Base-by-base conservation (phyloP, 2,888 invertebrate species). In the Crocallis elinguaria region DNA sequence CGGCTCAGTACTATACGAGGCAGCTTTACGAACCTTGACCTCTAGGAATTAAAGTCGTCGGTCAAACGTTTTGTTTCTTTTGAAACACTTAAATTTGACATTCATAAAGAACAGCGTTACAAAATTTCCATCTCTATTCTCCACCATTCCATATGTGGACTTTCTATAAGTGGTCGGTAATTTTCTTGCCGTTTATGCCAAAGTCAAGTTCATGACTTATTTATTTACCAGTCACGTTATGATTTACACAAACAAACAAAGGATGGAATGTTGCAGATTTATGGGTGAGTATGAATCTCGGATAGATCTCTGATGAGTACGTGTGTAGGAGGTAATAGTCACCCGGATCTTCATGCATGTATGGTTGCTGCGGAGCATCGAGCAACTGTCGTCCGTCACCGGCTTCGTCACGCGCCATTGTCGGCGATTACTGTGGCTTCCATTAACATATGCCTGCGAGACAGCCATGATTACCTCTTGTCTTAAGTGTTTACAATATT, bases 261-360 rank as follows among this genome's bases (percentile, higher is more conserved):
- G 70, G 46, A 57, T 63, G 70, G 77, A 69, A 79, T 83, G 76
- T 72, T 62, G 66, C 46, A 74, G 69, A 69, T 71, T 73, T 78
- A 70, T 70, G 67, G 61, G 72, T 74, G 67, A 71, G 66, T 62
- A 67, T 50, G 14, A 33, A 35, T 49, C 33, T 50, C 30, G 29
- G 25, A 23, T 44, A 38, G 42, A 54, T 58, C 48, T 49, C 13
- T 27, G 51, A 48, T 52, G 57, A 42, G 57, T 62, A 35, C 30
- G 60, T 62, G 69, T 64, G 56, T 56, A 57, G 62, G 52, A 64
- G 66, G 63, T 23, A 23, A 36, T 23, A 36, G 41, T 70, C 71
- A 79, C 77, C 78, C 84, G 82, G 62, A 63, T 56, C 62, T 51
- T 29, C 37, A 19, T 38, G 43, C 75, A 79, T 77, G 66, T 70